Evolutionary conservation across 2,888 invertebrate species (phyloP).

Genomic region (Epinotia demarniana): DNA sequence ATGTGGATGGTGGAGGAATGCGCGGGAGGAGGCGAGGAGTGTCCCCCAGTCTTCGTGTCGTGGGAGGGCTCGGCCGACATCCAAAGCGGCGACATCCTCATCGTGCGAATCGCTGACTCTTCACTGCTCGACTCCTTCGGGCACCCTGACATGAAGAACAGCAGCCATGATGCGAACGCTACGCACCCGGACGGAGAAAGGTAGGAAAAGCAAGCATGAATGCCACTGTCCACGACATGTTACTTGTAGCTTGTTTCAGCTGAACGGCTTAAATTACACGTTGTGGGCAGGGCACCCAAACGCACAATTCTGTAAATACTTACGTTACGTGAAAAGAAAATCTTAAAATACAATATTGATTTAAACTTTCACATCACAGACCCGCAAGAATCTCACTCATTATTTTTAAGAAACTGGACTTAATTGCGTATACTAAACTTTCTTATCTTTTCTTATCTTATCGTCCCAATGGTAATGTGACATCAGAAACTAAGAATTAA

Average conservation of each 20-base stretch:
- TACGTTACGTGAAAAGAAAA: no score
- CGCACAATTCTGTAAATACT: background rate
- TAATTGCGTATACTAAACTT: no score
- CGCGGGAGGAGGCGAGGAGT: conserved; percentile 74
- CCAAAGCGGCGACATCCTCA: conserved; percentile 89
- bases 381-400: no score
- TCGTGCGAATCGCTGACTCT: conserved; percentile 88
- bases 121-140: conserved; percentile 75
- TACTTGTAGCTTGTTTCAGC: no score
- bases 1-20: conserved; percentile 78
- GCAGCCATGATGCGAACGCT: conserved; percentile 61
- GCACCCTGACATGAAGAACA: conserved; percentile 61
- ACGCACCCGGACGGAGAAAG: conserved; percentile 65
- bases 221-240: no score
- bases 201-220: conserved; percentile 51
- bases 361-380: no score
- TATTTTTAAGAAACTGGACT: no score
- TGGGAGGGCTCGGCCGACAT: conserved; percentile 89
- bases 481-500: no score
- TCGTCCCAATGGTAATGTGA: no score
- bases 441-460: no score
- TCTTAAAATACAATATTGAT: no score
- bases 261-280: background rate
- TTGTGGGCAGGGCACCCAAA: background rate
- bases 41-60: conserved; percentile 84